phyloP scores from a whole-genome alignment of 64 coral and sea anemone species.

The Pachyseris speciosa region DNA sequence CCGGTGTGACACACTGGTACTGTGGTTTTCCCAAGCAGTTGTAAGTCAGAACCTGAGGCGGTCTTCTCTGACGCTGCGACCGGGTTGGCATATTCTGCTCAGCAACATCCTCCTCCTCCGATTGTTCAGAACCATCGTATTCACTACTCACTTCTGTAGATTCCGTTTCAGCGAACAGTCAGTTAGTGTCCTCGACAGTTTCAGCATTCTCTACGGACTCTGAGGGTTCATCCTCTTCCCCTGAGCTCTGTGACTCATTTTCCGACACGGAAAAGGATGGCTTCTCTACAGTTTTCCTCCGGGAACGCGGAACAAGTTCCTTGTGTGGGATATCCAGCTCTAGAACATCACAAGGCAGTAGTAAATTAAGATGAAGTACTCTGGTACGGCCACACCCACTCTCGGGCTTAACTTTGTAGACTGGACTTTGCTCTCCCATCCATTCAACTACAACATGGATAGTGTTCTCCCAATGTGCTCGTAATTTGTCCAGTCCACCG shows the following conservation, averaged over 20 bases:
- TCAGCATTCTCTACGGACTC: not conserved
- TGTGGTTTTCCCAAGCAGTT: too few species aligned
- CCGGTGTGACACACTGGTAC: too few species aligned
- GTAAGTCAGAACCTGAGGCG: too few species aligned
- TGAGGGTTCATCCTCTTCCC: not conserved
- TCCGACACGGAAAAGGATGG: not conserved
- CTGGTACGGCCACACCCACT: not conserved
- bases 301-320: not conserved
- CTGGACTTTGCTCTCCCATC: not conserved
- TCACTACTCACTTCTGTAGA: not conserved
- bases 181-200: not conserved
- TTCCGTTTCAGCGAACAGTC: not conserved
- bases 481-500: constrained; percentile 12
- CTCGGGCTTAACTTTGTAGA: constrained; percentile 21
- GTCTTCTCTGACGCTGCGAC: not conserved
- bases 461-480: constrained; percentile 1
- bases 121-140: not conserved
- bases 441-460: constrained; percentile 8
- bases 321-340: not conserved
- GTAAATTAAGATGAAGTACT: not conserved
- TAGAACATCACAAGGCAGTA: constrained; percentile 18
- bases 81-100: not conserved
- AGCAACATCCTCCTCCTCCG: not conserved
- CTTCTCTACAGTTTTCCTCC: not conserved
- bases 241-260: not conserved